phyloP scores from a whole-genome alignment of 2,113 vertebrate genomes.

The Sebastes fasciatus region DNA sequence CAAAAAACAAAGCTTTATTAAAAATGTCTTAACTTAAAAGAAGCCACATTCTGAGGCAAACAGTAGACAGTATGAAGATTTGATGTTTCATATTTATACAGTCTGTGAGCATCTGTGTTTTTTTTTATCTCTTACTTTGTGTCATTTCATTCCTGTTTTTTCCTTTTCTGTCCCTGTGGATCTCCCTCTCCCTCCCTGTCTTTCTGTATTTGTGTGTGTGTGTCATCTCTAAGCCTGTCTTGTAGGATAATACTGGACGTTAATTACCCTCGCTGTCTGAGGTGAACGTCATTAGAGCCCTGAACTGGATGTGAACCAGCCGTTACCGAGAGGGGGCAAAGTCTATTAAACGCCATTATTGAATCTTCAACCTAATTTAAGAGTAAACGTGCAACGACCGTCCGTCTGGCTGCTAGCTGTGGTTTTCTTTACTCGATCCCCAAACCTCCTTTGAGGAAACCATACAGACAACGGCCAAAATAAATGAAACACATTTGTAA shows the following conservation, averaged over 20 bases:
- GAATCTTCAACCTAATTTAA: conserved; percentile 71
- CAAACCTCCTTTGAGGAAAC: conserved; percentile 30
- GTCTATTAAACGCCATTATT: conserved; percentile 77
- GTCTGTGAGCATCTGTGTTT: neutral
- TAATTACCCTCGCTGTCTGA: conserved; percentile 56
- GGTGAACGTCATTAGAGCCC: conserved; percentile 61
- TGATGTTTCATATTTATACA: neutral
- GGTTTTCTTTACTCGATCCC: conserved; percentile 34
- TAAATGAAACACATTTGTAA: conserved; percentile 54
- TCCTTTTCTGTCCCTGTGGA: neutral
- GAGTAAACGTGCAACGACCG: conserved; percentile 46
- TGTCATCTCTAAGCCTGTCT: conserved; percentile 52
- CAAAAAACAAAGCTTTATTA: neutral
- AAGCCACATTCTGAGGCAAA: neutral
- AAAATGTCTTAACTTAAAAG: neutral
- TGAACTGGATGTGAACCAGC: conserved; percentile 75
- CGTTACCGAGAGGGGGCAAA: conserved; percentile 51
- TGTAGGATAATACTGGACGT: conserved; percentile 49
- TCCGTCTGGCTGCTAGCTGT: conserved; percentile 37
- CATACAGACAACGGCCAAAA: conserved; percentile 23
- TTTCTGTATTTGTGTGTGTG: conserved; percentile 19
- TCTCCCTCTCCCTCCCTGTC: neutral
- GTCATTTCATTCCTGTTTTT: neutral
- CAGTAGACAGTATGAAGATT: neutral
- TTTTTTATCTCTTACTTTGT: neutral